Base-by-base conservation (phyloP, 1,140 invertebrate species). In the Vanessa atalanta region DNA sequence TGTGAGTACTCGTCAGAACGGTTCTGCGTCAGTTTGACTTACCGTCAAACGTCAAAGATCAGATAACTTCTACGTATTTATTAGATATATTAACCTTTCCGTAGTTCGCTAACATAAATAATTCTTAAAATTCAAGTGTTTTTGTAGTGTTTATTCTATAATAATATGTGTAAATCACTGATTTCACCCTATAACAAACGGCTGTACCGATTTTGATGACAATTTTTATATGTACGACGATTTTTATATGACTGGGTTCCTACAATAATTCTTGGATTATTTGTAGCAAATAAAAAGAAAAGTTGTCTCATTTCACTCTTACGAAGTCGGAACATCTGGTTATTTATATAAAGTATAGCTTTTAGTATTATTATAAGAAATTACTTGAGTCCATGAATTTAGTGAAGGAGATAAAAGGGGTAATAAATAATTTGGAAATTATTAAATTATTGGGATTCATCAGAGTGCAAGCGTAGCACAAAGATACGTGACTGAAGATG, bases 401-500 rank as follows among this genome's bases (percentile, higher is more conserved):
- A 50, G 0, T 50, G 15, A 15, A 50, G 12, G 9, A 55, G 4
- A 11, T 55, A 23, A 43, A 43, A 43, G 51, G 9, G 51, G 53
- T 23, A 23, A 26, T 23, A 37, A 61, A 61, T 61, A 8, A 57
- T 68, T 43, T 47, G 66, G 23, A 68, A 68, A 57, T 47, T 68
- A 51, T 57, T 57, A 57, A 68, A 57, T 73, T 67, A 69, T 69
- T 65, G 23, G 77, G 71, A 79, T 75, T 76, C 74, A 79, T 79
- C 76, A 83, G 77, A 79, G 73, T 80, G 77, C 73, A 80, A 80
- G 78, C 80, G 76, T 77, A 80, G 80, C 78, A 79, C 81, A 77
- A 82, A 83, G 79, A 91, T 88, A 88, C 80, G 78, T 85, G 83
- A 87, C 74, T 88, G 89, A 89, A 92, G 90, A 92, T 92, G 89